Evolutionary conservation across 2,888 invertebrate genomes (phyloP).

Genomic region (Agrilus biguttatus): DNA sequence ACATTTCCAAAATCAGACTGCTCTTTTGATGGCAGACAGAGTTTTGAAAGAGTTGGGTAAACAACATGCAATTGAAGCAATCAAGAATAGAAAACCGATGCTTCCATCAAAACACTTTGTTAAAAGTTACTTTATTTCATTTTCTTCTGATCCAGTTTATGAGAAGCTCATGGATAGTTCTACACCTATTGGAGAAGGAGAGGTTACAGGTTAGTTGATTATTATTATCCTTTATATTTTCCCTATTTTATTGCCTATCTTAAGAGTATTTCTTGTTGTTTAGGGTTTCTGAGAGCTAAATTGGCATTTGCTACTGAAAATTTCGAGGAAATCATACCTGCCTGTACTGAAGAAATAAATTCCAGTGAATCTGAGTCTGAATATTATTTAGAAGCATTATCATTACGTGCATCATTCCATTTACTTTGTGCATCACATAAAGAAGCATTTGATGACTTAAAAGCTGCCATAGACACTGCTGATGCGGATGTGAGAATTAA

Average conservation of each 20-base stretch:
- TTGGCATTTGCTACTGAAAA: slow-evolving; percentile 52
- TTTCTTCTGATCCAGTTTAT: slow-evolving; percentile 72
- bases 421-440: slow-evolving; percentile 63
- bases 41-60: slow-evolving; percentile 72
- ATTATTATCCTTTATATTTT: background rate
- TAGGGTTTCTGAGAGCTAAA: slow-evolving; percentile 60
- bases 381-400: slow-evolving; percentile 53
- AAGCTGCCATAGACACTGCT: slow-evolving; percentile 50
- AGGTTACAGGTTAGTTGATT: slow-evolving; percentile 5
- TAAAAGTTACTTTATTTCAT: slow-evolving; percentile 75
- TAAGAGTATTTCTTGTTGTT: slow-evolving; percentile 3
- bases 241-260: too few relatives aligned
- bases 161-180: slow-evolving; percentile 31
- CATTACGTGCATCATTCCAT: slow-evolving; percentile 76
- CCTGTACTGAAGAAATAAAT: slow-evolving; percentile 68
- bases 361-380: slow-evolving; percentile 42
- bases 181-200: slow-evolving; percentile 28
- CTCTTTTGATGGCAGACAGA: slow-evolving; percentile 72
- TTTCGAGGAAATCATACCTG: slow-evolving; percentile 63
- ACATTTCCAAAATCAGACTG: slow-evolving; percentile 68
- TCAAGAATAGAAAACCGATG: slow-evolving; percentile 50
- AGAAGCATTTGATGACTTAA: slow-evolving; percentile 57
- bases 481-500: slow-evolving; percentile 47
- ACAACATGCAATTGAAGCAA: slow-evolving; percentile 60
- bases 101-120: slow-evolving; percentile 80